Evolutionary conservation across 23 tunicate genomes (phyloP), one percentile per base, ranked within the genome.

Genomic region (Corella eumyota): DNA sequence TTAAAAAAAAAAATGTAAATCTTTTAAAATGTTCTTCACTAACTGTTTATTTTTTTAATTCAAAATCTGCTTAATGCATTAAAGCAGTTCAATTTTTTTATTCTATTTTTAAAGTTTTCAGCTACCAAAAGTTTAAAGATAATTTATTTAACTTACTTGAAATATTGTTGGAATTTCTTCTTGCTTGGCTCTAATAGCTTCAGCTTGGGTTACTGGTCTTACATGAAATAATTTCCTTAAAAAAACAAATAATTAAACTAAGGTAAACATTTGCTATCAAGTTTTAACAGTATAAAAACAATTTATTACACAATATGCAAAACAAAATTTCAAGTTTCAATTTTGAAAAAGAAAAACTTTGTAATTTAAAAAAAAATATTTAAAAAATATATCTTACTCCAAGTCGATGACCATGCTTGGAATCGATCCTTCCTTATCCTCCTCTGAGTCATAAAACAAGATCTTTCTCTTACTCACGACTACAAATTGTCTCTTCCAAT

Each of bases 191-290:
- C 98, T 52, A 15, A 78, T 71, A 6, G 92, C 98, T 62, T 92
- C 98, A 2, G 92, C 92, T 67, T 72, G 92, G 4, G 98, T 92
- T 4, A 92, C 98, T 2, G 92, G 74, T 0, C 98, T 70, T 20
- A 92, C 98, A 50, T 92, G 86, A 65, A 81, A 92, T 11, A 92
- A 56, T 71, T 92, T 81, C 27, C 96, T 88, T 77, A n/a, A 71
- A 69, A 57, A 66, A 32, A 61, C 20, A 22, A 13, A 25, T 0
- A 7, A 57, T 17, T 20, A 21, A 50, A 22, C n/a, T n/a, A n/a
- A n/a, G n/a, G 13, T 11, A 54, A 54, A 9, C 20, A 9, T 54
- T 20, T 13, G 11, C 9, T 21, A n/a, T 13, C 9, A 24, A 54
- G 11, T 44, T 11, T 44, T 44, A 15, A 11, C 11, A 44, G 15